Conservation (phyloP, 2,113 vertebrate genomes). For the Hippolais icterina region DNA sequence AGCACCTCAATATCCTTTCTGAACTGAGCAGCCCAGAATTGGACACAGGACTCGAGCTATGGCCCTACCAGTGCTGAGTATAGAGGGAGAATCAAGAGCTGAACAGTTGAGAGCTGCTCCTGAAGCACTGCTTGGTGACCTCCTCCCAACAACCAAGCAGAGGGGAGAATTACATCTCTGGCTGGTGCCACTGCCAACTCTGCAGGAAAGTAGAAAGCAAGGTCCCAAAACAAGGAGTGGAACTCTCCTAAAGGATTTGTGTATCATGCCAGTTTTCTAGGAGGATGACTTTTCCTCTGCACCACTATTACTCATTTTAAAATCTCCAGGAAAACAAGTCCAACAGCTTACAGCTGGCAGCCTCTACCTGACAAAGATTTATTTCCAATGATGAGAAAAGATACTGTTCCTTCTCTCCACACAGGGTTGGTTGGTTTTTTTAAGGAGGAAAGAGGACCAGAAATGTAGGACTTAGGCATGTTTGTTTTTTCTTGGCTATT, state of each 20-base stretch:
- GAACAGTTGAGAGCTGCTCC: not conserved
- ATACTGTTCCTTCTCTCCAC: not conserved
- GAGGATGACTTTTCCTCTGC: not conserved
- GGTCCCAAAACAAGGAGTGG: not conserved
- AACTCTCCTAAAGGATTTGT: not conserved
- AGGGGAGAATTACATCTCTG: not conserved
- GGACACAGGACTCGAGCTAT: not conserved
- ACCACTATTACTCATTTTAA: not conserved
- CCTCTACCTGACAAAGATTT: not conserved
- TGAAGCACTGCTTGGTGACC: not conserved
- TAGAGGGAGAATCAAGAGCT: not conserved
- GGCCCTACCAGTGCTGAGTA: not conserved
- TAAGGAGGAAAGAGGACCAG: not conserved
- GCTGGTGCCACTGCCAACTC: not conserved
- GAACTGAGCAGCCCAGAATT: not conserved
- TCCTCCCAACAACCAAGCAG: not conserved
- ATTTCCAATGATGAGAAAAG: not conserved
- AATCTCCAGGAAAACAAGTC: not conserved
- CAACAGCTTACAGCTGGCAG: not conserved
- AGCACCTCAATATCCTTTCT: not conserved
- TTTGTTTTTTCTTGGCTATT: not conserved
- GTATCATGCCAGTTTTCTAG: not conserved
- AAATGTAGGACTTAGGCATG: not conserved
- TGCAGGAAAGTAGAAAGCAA: fast-evolving
- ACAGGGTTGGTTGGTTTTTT: not conserved